Evolutionary conservation across 1,140 invertebrate genomes (phyloP), one percentile per base, ranked within the genome.

Genomic region (Nasonia longicornis): DNA sequence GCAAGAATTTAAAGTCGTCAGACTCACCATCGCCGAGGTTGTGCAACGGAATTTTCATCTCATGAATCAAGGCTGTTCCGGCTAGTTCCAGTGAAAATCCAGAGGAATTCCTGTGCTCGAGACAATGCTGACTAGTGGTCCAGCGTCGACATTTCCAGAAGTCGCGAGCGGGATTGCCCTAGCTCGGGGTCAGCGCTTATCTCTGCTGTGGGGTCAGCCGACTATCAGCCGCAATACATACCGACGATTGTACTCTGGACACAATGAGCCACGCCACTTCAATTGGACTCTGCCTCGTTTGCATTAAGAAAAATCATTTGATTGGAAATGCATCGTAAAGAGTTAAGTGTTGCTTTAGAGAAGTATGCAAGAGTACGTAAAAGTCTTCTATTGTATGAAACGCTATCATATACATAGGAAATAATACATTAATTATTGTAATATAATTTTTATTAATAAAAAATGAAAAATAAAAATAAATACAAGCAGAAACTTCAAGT

Each of bases 41-140:
- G 45, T 63, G 48, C 45, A 79, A 79, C 16, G 67, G 48, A 38
- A 79, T 71, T 71, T 71, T 79, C 77, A 79, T 79, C 58, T 63
- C 48, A 38, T 26, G 16, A 58, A 35, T 70, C 64, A n/a, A n/a
- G 52, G 2, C 16, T 58, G 16, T 58, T 58, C n/a, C 52, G 20
- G 52, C 20, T 52, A 16, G 48, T 20, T 14, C 48, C 16, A 14
- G 52, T n/a, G 16, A 58, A 58, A 58, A 58, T 58, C 20, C 52
- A 0, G 14, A 20, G 52, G 52, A 58, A 58, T 16, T 16, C n/a
- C 26, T 8, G 10, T 29, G 66, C 66, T 11, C 11, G 22, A 31
- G 20, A 20, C 66, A n/a, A 69, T 20, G 20, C 52, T 58, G 66
- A 69, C 66, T 69, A n/a, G 45, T 29, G 22, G 16, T n/a, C 26